Percentiles rank a stretch among this genome's conserved stretches.
phyloP scores from a whole-genome alignment of 2,888 invertebrate genomes.

The Leucophenga maculata region DNA sequence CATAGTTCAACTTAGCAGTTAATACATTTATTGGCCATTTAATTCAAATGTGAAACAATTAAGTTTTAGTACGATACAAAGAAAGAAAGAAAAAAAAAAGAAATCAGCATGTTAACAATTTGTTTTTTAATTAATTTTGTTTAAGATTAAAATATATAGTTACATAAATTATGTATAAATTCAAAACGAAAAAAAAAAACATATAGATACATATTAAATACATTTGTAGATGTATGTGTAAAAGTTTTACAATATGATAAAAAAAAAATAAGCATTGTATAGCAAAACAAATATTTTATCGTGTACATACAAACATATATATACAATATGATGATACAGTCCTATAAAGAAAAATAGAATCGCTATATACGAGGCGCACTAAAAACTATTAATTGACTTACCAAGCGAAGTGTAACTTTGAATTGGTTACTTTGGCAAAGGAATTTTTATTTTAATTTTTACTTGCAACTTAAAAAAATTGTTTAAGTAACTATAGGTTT shows the following conservation, averaged over 20 bases:
- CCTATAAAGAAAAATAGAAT: too few relatives aligned
- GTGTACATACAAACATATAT: not conserved
- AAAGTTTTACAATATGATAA: conserved; percentile 10
- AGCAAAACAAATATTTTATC: not conserved
- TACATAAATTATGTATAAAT: conserved; percentile 1
- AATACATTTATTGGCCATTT: conserved; percentile 52
- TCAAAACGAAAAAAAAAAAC: not conserved
- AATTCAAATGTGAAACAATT: conserved; percentile 34
- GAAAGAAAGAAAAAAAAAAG: conserved; percentile 19
- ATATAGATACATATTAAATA: conserved; percentile 3
- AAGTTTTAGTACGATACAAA: too few relatives aligned
- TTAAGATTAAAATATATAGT: not conserved
- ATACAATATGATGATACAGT: not conserved
- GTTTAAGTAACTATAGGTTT: too few relatives aligned
- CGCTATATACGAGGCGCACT: too few relatives aligned
- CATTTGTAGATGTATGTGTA: conserved; percentile 16
- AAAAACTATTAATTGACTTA: too few relatives aligned
- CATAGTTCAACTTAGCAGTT: conserved; percentile 18
- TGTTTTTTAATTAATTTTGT: conserved; percentile 21
- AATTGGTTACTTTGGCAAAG: too few relatives aligned
- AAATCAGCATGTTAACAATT: conserved; percentile 18
- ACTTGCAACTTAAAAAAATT: too few relatives aligned
- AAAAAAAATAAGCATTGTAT: conserved; percentile 7
- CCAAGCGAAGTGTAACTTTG: too few relatives aligned
- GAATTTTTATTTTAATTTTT: too few relatives aligned